Conservation (phyloP, 2,113 vertebrate genomes). For the Bufo bufo region DNA sequence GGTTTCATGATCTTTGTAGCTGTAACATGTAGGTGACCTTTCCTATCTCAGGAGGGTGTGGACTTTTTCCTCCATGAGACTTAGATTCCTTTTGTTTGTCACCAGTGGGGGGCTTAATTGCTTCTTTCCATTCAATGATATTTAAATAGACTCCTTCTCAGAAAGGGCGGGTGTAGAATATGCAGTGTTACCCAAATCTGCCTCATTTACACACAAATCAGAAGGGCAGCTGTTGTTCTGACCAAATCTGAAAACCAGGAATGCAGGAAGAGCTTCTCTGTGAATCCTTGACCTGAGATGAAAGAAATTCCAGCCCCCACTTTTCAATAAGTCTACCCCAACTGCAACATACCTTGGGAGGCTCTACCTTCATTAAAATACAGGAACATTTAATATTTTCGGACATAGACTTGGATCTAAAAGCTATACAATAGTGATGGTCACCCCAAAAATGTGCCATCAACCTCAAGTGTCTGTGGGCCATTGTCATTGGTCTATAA, state of each 20-base stretch:
- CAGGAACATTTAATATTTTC: background rate
- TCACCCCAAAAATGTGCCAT: background rate
- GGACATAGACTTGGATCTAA: background rate
- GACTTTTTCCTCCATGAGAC: background rate
- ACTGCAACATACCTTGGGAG: background rate
- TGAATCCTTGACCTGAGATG: conserved; percentile 36
- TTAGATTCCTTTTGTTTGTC: conserved; percentile 5
- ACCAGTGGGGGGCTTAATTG: conserved; percentile 25
- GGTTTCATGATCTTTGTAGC: background rate
- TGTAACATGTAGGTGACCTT: conserved; percentile 29
- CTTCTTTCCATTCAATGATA: conserved; percentile 20
- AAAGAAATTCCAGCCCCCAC: conserved; percentile 26
- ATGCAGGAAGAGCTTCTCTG: background rate
- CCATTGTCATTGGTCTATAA: background rate
- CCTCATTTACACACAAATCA: conserved; percentile 50
- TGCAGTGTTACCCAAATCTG: background rate
- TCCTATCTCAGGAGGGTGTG: conserved; percentile 13
- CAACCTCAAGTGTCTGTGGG: background rate
- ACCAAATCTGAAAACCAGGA: background rate
- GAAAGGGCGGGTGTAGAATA: background rate
- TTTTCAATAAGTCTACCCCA: background rate
- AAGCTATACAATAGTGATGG: background rate
- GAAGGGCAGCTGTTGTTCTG: background rate
- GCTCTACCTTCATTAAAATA: background rate
- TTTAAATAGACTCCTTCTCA: conserved; percentile 6